Evolutionary conservation across 2,888 invertebrate species (phyloP).

Genomic region (Apodemia duryi): DNA sequence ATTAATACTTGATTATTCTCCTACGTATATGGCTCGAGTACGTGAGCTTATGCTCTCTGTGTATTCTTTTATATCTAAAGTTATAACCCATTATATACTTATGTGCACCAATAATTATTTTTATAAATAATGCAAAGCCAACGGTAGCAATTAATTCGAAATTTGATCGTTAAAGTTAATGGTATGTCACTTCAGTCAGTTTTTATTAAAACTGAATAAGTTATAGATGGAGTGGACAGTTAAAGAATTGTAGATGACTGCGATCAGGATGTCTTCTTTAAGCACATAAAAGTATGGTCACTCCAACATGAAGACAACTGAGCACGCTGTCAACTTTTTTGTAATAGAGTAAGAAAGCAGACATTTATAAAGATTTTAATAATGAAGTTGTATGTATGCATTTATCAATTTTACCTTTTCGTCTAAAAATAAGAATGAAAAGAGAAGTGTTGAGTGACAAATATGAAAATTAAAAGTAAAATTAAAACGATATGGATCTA

Average conservation of each 20-base stretch:
- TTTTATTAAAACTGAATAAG: not conserved
- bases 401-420: no score
- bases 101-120: conserved; percentile 2
- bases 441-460: no score
- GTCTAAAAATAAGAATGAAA: no score
- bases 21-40: conserved; percentile 19
- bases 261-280: conserved; percentile 4
- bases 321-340: not conserved
- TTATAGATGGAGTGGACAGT: not conserved
- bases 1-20: conserved; percentile 26
- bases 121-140: conserved; percentile 9
- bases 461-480: no score
- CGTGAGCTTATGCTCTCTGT: conserved; percentile 1
- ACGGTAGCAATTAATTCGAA: conserved; percentile 8
- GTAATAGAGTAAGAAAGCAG: no score
- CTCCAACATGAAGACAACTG: not conserved
- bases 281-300: not conserved
- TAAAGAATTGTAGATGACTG: conserved; percentile 8
- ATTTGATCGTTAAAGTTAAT: conserved; percentile 10
- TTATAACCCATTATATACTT: conserved; percentile 12
- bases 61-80: not conserved
- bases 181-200: not conserved
- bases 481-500: no score
- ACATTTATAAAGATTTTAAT: no score
- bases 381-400: no score